Base-by-base conservation (phyloP, 1,140 invertebrate species). In the Notospermus geniculatus region DNA sequence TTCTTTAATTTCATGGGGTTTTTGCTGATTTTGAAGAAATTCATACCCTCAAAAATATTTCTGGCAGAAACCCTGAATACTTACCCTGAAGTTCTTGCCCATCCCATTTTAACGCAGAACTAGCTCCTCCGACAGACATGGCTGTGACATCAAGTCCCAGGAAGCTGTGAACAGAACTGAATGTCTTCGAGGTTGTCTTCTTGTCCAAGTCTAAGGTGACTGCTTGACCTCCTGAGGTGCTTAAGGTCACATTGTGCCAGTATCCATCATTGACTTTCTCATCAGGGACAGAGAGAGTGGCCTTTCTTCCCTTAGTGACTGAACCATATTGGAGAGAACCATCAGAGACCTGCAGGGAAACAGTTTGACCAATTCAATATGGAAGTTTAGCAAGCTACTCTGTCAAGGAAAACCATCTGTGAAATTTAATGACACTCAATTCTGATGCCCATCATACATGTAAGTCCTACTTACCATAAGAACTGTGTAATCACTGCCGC, bases 141-240 rank as follows among this genome's bases (percentile, higher is more conserved):
- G 86, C 83, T 0, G 91, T 91, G 9, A 95, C 79, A 73, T 94
- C 94, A 1, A 92, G 91, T 80, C 95, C 93, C 9, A 95, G 82
- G 75, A 95, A 94, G 73, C 95, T 91, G 73, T 96, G 93, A 1
- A 93, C 89, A 13, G 90, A 87, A 1, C 88, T 84, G 25, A 19
- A 41, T 19, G 41, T 65, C 7, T 64, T 57, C 39, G 32, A 19
- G 23, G 41, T 45, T 41, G 23, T 58, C 22, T 52, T n/a, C n/a
- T 30, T 60, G 36, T 65, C 54, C 5, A 59, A 45, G 72, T 94
- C 91, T 2, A 95, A 27, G 9, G 25, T 50, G 5, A 50, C 46
- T 23, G 5, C 25, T 7, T n/a, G 46, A 50, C 46, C 46, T 50
- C 46, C 46, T 50, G 25, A 5, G n/a, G 25, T 50, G 25, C n/a